Evolutionary conservation across 1,140 invertebrate species (phyloP).

Genomic region (Neodiprion pinetum): DNA sequence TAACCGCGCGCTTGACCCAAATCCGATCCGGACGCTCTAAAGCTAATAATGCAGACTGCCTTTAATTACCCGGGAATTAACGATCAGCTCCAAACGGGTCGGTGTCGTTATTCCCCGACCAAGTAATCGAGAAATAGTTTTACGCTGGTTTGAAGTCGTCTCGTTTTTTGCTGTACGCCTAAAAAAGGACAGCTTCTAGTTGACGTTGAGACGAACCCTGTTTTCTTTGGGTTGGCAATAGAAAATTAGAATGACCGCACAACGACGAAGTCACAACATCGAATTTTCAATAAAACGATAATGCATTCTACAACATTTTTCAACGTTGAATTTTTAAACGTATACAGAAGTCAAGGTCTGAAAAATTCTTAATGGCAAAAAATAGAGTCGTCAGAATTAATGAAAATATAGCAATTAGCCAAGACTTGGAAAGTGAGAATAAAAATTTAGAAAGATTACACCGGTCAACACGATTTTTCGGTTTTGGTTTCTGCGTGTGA

Average conservation of each 20-base stretch:
- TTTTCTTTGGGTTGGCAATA: neutral
- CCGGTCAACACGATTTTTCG: too few relatives aligned
- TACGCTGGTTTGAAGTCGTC: neutral
- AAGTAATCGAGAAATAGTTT: neutral
- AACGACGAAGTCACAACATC: neutral
- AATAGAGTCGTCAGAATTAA: too few relatives aligned
- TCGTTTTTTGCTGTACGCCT: neutral
- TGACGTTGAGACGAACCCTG: neutral
- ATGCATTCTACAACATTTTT: too few relatives aligned
- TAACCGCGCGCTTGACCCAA: constrained; percentile 3
- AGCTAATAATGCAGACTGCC: neutral
- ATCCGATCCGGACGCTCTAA: neutral
- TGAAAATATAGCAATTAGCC: too few relatives aligned
- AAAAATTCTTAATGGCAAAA: too few relatives aligned
- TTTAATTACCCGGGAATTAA: constrained; percentile 5
- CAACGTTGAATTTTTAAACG: too few relatives aligned
- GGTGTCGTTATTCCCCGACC: neutral
- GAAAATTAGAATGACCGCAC: neutral
- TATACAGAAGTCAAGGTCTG: too few relatives aligned
- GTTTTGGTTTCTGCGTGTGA: too few relatives aligned
- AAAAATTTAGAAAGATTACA: too few relatives aligned
- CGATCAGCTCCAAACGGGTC: neutral
- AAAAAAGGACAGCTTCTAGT: neutral
- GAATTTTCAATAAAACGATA: too few relatives aligned
- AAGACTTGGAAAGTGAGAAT: too few relatives aligned